Percentiles rank a stretch among this genome's conserved stretches.
phyloP scores from a whole-genome alignment of 2,888 invertebrate genomes.

The Chloroclysta siterata region DNA sequence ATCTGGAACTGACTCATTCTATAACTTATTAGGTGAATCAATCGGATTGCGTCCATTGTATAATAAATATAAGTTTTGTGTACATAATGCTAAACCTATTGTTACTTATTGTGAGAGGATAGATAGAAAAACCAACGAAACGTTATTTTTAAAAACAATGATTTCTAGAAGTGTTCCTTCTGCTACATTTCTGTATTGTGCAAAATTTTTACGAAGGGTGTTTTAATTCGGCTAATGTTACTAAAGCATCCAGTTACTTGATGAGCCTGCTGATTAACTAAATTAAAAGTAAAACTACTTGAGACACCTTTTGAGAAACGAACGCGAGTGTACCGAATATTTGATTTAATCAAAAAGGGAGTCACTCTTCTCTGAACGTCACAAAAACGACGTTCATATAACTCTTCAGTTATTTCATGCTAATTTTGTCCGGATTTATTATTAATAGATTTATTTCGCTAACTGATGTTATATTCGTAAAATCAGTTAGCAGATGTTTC shows the following conservation, averaged over 20 bases:
- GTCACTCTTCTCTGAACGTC: background rate
- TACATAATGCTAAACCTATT: no score
- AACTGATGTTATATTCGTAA: no score
- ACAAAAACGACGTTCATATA: no score
- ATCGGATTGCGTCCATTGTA: no score
- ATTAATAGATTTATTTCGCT: no score
- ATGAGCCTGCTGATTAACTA: slow-evolving; percentile 41
- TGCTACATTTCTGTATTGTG: slow-evolving; percentile 7
- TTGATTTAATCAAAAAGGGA: slow-evolving; percentile 13
- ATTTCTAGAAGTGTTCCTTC: background rate
- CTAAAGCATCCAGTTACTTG: slow-evolving; percentile 37
- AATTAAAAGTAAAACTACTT: slow-evolving; percentile 31
- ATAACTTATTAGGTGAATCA: no score
- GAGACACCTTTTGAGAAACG: slow-evolving; percentile 23
- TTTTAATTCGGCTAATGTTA: slow-evolving; percentile 42
- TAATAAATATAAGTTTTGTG: no score
- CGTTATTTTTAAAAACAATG: background rate
- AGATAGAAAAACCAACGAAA: background rate
- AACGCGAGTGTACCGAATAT: slow-evolving; percentile 8
- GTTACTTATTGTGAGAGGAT: background rate
- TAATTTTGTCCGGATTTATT: no score
- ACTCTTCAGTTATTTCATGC: no score
- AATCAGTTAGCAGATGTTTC: no score
- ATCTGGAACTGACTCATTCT: no score
- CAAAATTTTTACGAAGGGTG: slow-evolving; percentile 40